Base-by-base conservation (phyloP, 2,113 vertebrate species). In the Daphoenositta chrysoptera region DNA sequence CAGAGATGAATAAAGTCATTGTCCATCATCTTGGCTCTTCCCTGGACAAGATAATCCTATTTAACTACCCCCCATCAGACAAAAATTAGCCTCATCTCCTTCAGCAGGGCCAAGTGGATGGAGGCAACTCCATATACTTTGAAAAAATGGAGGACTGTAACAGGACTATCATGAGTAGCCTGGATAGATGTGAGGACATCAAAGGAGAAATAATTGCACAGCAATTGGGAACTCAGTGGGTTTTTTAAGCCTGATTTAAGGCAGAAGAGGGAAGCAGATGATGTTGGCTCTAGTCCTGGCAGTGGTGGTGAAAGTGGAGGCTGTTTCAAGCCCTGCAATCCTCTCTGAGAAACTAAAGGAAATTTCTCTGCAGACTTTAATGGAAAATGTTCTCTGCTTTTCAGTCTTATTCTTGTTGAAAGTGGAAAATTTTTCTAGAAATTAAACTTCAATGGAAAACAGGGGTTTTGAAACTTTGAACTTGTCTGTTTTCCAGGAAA, bases 371-470 rank as follows among this genome's bases (percentile, higher is more conserved):
- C 79, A 80, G 92, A 88, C 50, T 87, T 95, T 50, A 65, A 94
- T 88, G 95, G 92, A 96, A 93, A 97, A 94, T 50, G 13, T 73
- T 93, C 75, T 77, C 75, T 76, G 45, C 83, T 91, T 91, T 92
- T 92, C 90, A 90, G 75, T 39, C 82, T 80, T 21, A 31, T 95
- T 86, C 76, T 87, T 92, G 54, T 40, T 83, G 80, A 92, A 96
- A 95, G 80, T 81, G 86, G 94, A 96, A 96, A 93, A 83, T 51
- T 47, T 58, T 90, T 96, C 83, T 87, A 88, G 91, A 96, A 96
- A 94, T 93, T 95, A 86, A 93, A 89, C 71, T 94, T 96, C 86
- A 92, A 4, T 92, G 68, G 83, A 94, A 92, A 96, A 73, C 54
- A 75, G 64, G 83, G 79, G 40, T 89, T 93, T 90, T 81, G 22